A percentile compares a stretch with the other conserved stretches of the same genome.
phyloP scores from a whole-genome alignment of 2,888 invertebrate species.

The Pandemis heparana region DNA sequence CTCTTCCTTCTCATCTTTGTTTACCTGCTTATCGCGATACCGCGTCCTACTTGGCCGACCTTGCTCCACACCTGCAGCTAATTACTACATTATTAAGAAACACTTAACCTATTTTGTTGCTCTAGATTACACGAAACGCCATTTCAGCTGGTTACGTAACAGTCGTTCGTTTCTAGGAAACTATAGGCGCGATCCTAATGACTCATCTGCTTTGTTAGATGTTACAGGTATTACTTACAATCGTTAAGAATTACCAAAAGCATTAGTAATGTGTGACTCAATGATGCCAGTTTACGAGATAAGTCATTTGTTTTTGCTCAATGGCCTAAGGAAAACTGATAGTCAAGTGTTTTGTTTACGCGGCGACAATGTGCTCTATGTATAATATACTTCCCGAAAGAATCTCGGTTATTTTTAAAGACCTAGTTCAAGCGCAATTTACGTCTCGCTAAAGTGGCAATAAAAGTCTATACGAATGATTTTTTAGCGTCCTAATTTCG shows the following conservation, averaged over 20 bases:
- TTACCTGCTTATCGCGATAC: constrained; percentile 53
- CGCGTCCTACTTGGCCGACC: constrained; percentile 63
- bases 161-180: constrained; percentile 60
- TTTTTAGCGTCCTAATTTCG: constrained; percentile 37
- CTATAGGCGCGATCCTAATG: constrained; percentile 46
- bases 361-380: not conserved
- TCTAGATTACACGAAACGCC: constrained; percentile 66
- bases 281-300: constrained; percentile 22
- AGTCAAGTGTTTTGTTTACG: constrained; percentile 7
- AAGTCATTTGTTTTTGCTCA: constrained; percentile 11
- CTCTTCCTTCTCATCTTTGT: constrained; percentile 60
- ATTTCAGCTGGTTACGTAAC: constrained; percentile 61
- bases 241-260: constrained; percentile 34
- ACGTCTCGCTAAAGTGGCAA: constrained; percentile 21
- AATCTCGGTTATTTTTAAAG: not conserved
- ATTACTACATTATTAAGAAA: constrained; percentile 81
- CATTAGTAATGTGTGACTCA: constrained; percentile 39
- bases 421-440: not conserved
- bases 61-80: constrained; percentile 69
- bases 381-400: not conserved
- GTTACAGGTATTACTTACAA: constrained; percentile 37
- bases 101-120: constrained; percentile 79
- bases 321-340: not conserved
- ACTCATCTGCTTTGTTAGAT: constrained; percentile 37
- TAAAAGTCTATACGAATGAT: constrained; percentile 29